Evolutionary conservation across 1,140 invertebrate species (phyloP), one percentile per base, ranked within the genome.

Genomic region (Lycorma delicatula): DNA sequence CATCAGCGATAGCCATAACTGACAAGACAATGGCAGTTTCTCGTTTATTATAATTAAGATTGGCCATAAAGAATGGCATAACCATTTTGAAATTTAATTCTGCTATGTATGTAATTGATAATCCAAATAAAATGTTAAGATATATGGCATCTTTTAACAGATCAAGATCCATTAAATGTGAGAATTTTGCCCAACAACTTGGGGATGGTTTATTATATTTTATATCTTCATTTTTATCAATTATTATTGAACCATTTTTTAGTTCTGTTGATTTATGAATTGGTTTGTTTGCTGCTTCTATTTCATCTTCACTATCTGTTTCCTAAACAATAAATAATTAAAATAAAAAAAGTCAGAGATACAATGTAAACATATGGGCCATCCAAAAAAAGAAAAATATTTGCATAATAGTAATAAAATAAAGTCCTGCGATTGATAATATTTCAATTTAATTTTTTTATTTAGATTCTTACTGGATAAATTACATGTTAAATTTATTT

Each of bases 71-170:
- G 34, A 84, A 83, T 25, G 84, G 82, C 1, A 81, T 76, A 1
- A 85, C 58, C 4, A 81, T 67, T 3, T 81, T 79, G 62, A 85
- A 86, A 65, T 84, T 85, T 3, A 83, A 73, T 65, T 86, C 84
- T 0, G 81, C 81, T 63, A 82, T 82, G 13, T 80, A 77, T 0
- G 82, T 81, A 1, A 85, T 68, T 0, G 82, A 82, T 44, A 85
- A 67, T 0, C 83, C 83, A n/a, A 83, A 59, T 71, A 84, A 77
- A 34, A 85, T 78, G 66, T 81, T 85, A 1, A 85, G 75, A 58
- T 80, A 86, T 5, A 79, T 77, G 2, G 76, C 75, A 67, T 86
- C 83, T 60, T 77, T 75, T 48, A 86, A 64, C n/a, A 86, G 69
- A 67, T 82, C 78, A 48, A 86, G 70, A 64, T 85, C 83, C 79